Evolutionary conservation across 2,888 invertebrate species (phyloP), one percentile per base, ranked within the genome.

Genomic region (Theretra japonica): DNA sequence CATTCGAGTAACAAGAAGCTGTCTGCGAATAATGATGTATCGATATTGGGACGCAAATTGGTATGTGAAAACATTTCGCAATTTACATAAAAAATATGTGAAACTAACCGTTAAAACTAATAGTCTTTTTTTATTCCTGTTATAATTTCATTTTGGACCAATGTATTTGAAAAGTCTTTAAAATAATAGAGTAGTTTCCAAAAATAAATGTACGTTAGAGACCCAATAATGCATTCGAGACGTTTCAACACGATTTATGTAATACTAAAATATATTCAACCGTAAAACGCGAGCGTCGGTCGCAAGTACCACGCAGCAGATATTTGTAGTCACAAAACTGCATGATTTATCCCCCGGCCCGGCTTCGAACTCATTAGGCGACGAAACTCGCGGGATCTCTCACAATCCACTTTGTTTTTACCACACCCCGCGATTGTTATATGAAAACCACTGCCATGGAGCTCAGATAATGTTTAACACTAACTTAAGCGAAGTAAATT

Each of bases 341-440:
- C 82, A 86, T 88, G 89, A 91, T 91, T 89, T 90, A 90, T 90
- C 83, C 82, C 78, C 83, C 78, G 79, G 76, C 77, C 83, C 79
- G 85, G 88, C 88, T 89, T 88, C 86, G 83, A 87, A 88, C 88
- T 91, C 89, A 90, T 91, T 90, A 91, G 84, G 81, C 78, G 82
- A 73, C 80, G 82, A 79, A 74, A 85, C 86, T 87, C 87, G 80
- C 81, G 85, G 86, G 86, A 86, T 89, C 86, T 82, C 82, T 83
- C 81, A 79, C 81, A 76, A 84, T 86, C 83, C 81, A 81, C 81
- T 81, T 82, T 65, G 65, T 58, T 23, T 69, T 56, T n/a, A 48
- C 41, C 21, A 25, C 28, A 60, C 28, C 4, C 62, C 7, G 62
- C 41, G 23, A 65, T 11, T 65, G 65, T 48, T 53, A 53, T 53